Conservation (phyloP, 2,888 invertebrate species). For the Hydraecia micacea region DNA sequence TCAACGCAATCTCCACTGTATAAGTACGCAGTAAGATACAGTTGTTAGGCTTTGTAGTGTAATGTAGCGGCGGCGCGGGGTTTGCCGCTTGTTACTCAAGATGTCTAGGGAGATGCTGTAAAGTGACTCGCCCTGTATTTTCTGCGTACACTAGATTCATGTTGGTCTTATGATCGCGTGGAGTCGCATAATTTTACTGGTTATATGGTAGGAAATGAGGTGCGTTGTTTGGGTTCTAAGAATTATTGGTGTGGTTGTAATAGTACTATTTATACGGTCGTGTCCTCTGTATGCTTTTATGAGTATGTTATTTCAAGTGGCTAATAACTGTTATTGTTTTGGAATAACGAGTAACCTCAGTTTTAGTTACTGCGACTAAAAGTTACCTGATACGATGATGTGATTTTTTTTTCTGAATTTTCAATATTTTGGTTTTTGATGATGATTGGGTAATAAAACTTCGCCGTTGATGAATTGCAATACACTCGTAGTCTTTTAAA, state of each 20-base stretch:
- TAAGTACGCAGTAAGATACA: conserved; percentile 10
- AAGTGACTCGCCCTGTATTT: conserved; percentile 53
- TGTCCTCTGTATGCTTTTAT: no score
- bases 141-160: conserved; percentile 46
- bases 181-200: conserved; percentile 48
- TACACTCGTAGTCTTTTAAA: neutral
- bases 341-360: neutral
- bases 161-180: conserved; percentile 54
- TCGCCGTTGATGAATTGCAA: no score
- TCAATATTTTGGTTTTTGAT: neutral
- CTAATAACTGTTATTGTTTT: neutral
- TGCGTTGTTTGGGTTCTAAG: conserved; percentile 17
- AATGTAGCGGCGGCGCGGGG: conserved; percentile 39
- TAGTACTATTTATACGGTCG: no score
- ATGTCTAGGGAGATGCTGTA: conserved; percentile 60
- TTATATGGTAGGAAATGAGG: neutral
- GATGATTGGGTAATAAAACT: neutral
- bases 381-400: neutral
- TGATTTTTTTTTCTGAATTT: neutral
- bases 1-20: neutral
- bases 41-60: conserved; percentile 41
- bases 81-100: conserved; percentile 61
- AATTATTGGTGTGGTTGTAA: neutral
- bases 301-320: neutral
- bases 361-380: neutral